These are phyloP conservation scores for Sardinella longiceps DNA, from an alignment of 2,797 vertebrate species.

Conservation along the genomic window DNA sequence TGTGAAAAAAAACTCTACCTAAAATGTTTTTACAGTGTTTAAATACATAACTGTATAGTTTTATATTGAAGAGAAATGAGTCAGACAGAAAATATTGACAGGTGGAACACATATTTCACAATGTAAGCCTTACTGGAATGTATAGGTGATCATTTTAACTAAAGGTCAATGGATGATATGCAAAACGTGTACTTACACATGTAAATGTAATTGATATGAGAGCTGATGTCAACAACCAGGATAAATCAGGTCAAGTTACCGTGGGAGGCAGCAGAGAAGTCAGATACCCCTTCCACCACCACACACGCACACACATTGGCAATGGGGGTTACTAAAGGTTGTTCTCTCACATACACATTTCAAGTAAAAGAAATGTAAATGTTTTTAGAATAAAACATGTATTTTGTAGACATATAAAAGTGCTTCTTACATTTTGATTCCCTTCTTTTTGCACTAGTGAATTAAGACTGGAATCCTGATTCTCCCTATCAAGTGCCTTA, in stretches of 20 bases:
- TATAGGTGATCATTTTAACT: not conserved
- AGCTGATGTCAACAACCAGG: constrained; percentile 9
- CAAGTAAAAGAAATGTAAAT: not conserved
- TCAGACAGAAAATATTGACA: not conserved
- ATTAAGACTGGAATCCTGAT: not conserved
- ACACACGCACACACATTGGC: not conserved
- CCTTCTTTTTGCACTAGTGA: not conserved
- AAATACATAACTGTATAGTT: not conserved
- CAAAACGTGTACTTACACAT: not conserved
- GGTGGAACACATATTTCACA: not conserved
- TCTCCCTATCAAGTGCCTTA: not conserved
- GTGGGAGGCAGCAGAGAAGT: not conserved
- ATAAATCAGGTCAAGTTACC: constrained; percentile 12
- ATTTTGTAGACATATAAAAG: not conserved
- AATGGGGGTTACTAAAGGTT: not conserved
- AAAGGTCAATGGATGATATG: not conserved
- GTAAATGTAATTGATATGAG: not conserved
- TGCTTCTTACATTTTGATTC: not conserved
- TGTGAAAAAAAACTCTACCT: not conserved
- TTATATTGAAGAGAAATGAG: not conserved
- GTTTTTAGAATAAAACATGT: not conserved
- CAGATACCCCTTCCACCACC: not conserved
- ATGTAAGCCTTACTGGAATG: not conserved
- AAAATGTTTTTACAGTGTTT: not conserved
- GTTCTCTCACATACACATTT: not conserved